These are phyloP conservation scores for Acleris literana DNA, from an alignment of 2,888 invertebrate species.

Conservation along the genomic window DNA sequence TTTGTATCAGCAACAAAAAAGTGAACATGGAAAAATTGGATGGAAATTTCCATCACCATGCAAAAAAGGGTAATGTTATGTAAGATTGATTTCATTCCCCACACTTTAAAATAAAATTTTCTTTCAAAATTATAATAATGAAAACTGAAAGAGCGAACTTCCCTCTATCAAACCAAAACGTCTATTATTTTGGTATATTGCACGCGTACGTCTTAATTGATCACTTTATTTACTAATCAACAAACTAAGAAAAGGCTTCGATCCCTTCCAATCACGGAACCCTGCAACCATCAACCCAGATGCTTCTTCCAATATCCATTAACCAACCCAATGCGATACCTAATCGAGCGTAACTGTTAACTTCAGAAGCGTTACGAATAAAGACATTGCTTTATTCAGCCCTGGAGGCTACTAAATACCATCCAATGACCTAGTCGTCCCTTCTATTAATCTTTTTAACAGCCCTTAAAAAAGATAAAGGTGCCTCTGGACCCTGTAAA, in stretches of 20 bases:
- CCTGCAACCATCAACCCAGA: slow-evolving; percentile 43
- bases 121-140: too few species aligned
- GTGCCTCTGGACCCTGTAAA: slow-evolving; percentile 43
- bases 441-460: slow-evolving; percentile 74
- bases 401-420: slow-evolving; percentile 67
- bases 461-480: slow-evolving; percentile 58
- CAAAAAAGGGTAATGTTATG: too few species aligned
- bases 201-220: background rate
- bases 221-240: slow-evolving; percentile 8
- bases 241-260: slow-evolving; percentile 16
- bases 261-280: slow-evolving; percentile 39
- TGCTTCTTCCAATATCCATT: slow-evolving; percentile 50
- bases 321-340: slow-evolving; percentile 44
- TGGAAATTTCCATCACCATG: too few species aligned
- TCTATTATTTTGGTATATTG: too few species aligned
- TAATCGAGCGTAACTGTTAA: slow-evolving; percentile 58
- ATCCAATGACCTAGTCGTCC: slow-evolving; percentile 63
- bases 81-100: too few species aligned
- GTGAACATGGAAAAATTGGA: too few species aligned
- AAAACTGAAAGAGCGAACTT: too few species aligned
- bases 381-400: slow-evolving; percentile 52
- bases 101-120: too few species aligned
- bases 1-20: too few species aligned
- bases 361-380: slow-evolving; percentile 44
- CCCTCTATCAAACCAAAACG: too few species aligned